Conservation (phyloP, 2,113 vertebrate genomes). For the Colinus virginianus region DNA sequence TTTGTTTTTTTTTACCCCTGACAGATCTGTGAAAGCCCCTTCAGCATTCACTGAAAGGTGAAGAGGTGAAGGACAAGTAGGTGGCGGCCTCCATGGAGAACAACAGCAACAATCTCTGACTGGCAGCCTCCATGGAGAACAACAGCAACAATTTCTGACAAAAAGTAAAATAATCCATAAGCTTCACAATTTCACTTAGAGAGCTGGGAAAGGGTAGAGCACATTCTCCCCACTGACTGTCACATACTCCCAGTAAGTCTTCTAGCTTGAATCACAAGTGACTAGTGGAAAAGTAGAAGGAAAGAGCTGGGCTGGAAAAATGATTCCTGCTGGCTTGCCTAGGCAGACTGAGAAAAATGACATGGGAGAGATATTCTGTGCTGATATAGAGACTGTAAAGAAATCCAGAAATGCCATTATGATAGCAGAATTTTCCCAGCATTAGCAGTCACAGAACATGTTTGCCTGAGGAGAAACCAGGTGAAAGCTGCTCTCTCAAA, state of each 20-base stretch:
- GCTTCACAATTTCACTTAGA: neutral
- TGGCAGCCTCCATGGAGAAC: neutral
- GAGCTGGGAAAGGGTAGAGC: neutral
- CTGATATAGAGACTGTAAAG: neutral
- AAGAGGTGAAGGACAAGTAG: neutral
- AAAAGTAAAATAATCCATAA: neutral
- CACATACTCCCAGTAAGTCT: neutral
- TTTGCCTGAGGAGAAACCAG: neutral
- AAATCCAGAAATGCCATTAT: slow-evolving; percentile 24
- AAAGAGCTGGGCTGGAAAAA: neutral
- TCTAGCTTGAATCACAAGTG: neutral
- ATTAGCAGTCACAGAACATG: neutral
- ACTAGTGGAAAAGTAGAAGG: neutral
- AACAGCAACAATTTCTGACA: neutral
- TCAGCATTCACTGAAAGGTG: neutral
- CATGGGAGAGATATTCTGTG: neutral
- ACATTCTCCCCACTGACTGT: neutral
- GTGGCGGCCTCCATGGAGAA: neutral
- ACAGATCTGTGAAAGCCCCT: neutral
- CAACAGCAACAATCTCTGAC: neutral
- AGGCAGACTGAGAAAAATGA: neutral
- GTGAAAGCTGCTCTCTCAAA: neutral
- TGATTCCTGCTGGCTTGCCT: neutral
- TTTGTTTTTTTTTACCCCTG: neutral
- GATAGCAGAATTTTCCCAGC: slow-evolving; percentile 4